Percentiles rank a stretch among this genome's conserved stretches.
phyloP scores from a whole-genome alignment of 2,113 vertebrate species.

The Paradoxurus hermaphroditus region DNA sequence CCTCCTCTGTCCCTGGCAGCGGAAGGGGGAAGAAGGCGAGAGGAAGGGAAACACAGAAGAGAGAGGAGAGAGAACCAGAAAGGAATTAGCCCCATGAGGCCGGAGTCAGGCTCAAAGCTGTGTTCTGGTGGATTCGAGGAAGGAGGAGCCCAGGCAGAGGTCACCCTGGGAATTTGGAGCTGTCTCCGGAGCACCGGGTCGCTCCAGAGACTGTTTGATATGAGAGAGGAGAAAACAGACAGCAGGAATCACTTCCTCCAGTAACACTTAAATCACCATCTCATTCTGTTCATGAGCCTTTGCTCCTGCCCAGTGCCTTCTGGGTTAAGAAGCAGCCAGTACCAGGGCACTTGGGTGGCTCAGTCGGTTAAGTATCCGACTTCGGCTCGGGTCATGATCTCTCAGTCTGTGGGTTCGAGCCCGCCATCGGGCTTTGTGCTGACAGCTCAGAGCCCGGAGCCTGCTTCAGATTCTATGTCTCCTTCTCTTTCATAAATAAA shows the following conservation, averaged over 20 bases:
- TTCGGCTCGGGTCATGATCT: no score
- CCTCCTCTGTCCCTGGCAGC: background rate
- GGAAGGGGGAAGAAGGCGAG: background rate
- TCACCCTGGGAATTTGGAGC: background rate
- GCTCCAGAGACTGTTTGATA: background rate
- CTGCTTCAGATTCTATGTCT: no score
- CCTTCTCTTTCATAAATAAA: no score
- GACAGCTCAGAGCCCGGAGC: no score
- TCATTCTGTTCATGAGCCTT: background rate
- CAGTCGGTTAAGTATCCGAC: no score
- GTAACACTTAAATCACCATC: no score
- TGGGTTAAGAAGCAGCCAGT: background rate
- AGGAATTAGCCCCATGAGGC: background rate
- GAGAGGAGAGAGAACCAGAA: background rate
- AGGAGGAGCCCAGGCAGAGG: background rate
- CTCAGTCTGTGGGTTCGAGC: no score
- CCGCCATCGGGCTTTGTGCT: no score
- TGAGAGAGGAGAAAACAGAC: background rate
- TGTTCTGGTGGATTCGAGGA: background rate
- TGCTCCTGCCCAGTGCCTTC: background rate
- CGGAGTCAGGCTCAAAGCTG: background rate
- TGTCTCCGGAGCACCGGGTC: background rate
- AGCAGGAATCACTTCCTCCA: background rate
- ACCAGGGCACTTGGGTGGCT: no score
- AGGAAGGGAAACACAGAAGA: background rate